Evolutionary conservation across 1,140 invertebrate species (phyloP), one percentile per base, ranked within the genome.

Genomic region (Brachionus paranguensis): DNA sequence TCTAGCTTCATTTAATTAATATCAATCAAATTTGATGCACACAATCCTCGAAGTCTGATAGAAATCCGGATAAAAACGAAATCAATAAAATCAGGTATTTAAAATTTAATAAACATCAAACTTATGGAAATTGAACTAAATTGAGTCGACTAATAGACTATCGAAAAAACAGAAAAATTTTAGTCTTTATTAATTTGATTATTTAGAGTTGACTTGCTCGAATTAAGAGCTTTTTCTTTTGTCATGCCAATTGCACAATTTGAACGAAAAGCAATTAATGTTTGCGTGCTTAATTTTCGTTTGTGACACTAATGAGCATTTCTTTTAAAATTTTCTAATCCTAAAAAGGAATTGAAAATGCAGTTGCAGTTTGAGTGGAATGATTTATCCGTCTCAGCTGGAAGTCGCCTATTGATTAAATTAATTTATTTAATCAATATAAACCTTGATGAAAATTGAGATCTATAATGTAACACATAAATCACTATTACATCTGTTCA

Each of bases 61-160:
- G 53, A 43, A 72, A 72, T 72, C 68, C 68, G 68, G 68, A 72
- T 72, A 72, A 72, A 72, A 47, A 47, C 11, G 45, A 43, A 72
- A 72, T 41, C 29, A 72, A 72, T 41, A 41, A 41, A 72, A 72
- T 43, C 33, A 72, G 68, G 68, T 72, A 72, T 72, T 72, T 72
- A 41, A 41, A 70, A 72, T 72, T 72, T 72, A 72, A 72, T 72
- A 37, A 41, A 43, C 41, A 72, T 72, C 33, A 43, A 72, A 72
- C 17, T 72, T 43, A 43, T 14, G 37, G 17, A 72, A 72, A 72
- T 43, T 72, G 33, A 68, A 5, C 27, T 72, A 17, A 8, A 41
- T 43, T 11, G 68, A 72, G 68, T 72, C n/a, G 10, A 43, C 14
- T 17, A 29, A 29, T 68, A 29, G 64, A 33, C 27, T 68, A 68